Evolutionary conservation across 2,797 vertebrate species (phyloP).

Genomic region (Numenius phaeopus): DNA sequence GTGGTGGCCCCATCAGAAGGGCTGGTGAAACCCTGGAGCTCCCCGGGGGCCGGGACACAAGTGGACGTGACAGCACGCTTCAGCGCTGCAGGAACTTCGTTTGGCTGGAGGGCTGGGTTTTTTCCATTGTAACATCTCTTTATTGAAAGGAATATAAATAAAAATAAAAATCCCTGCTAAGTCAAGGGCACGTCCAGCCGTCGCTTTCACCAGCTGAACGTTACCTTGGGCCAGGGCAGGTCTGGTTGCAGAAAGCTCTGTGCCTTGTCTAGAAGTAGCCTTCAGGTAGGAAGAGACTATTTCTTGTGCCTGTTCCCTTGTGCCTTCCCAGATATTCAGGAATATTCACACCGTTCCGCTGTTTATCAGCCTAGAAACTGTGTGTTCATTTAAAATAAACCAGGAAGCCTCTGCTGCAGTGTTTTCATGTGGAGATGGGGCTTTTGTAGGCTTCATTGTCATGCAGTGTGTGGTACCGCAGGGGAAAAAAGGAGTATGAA

Average conservation of each 20-base stretch:
- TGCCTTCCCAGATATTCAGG: not conserved
- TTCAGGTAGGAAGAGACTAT: not conserved
- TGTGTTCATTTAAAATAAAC: not conserved
- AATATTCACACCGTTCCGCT: not conserved
- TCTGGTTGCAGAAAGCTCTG: not conserved
- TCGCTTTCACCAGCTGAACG: fast-evolving
- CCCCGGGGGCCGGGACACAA: not conserved
- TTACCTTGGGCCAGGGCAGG: not conserved
- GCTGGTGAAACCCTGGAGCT: not conserved
- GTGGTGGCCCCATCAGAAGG: not conserved
- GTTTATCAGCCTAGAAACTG: not conserved
- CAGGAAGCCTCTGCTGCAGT: not conserved
- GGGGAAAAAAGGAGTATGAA: not conserved
- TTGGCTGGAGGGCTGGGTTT: not conserved
- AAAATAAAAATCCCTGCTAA: not conserved
- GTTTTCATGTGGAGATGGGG: not conserved
- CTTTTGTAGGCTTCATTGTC: not conserved
- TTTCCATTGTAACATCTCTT: not conserved
- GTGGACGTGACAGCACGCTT: not conserved
- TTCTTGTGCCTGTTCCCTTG: not conserved
- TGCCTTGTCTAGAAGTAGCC: not conserved
- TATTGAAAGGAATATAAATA: not conserved
- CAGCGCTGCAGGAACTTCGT: not conserved
- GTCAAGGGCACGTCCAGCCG: not conserved
- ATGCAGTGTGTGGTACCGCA: not conserved